Evolutionary conservation across 2,888 invertebrate species (phyloP), one percentile per base, ranked within the genome.

Genomic region (Phyllotreta cruciferae): DNA sequence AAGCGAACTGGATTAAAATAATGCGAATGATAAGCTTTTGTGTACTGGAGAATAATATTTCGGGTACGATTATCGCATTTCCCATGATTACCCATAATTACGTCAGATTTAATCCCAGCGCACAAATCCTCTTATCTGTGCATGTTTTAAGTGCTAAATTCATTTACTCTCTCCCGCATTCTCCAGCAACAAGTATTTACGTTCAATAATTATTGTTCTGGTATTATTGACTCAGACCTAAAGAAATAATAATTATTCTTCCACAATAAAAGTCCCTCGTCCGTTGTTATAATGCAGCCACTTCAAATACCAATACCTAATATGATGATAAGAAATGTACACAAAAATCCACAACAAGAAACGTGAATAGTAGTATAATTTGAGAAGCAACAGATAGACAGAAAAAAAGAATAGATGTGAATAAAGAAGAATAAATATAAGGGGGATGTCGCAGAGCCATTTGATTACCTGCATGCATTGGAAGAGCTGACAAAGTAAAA

Each of bases 1-100:
- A 36, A 34, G 52, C 36, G 45, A 3, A 36, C 45, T 13, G 39
- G 57, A 35, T 60, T 62, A 62, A 60, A 68, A 66, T 66, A 64
- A 66, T 55, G 52, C 62, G 56, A 45, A 52, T 55, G 68, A 66
- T 66, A 68, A 68, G 62, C 68, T 60, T 62, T 56, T 63, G 62
- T 66, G 60, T 47, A 57, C 61, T 62, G 62, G 42, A 60, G 61
- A 70, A 67, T 70, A 71, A 71, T 73, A 75, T 74, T 75, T 75
- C 71, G 69, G 61, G 67, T 64, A 67, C 68, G 73, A 71, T 73
- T 73, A 75, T 74, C 71, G 67, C 69, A 61, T 74, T 76, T 73
- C 72, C 68, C 72, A 67, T 73, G 74, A 75, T 75, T 73, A 74
- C 69, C 67, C 66, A 67, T 74, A 74, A 75, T 74, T 73, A 73